Percentiles rank a stretch among this genome's conserved stretches.
These are phyloP conservation scores for Troglohyphantes excavatus DNA, from an alignment of 2,888 invertebrate species.

Conservation along the genomic window DNA sequence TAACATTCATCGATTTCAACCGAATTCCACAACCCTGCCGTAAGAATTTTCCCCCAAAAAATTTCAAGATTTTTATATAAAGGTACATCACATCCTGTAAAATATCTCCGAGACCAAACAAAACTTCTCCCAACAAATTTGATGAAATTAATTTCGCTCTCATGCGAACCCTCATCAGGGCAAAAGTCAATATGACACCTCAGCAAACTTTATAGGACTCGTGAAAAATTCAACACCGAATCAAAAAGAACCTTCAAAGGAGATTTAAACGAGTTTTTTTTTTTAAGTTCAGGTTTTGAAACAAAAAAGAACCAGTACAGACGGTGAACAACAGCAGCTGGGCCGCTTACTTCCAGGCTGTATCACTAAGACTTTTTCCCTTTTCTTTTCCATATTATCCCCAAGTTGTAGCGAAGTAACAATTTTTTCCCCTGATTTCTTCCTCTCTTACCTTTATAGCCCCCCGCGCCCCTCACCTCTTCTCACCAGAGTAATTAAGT, in stretches of 20 bases:
- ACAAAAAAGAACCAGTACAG: slow-evolving; percentile 34
- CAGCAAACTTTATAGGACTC: slow-evolving; percentile 7
- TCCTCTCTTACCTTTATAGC: slow-evolving; percentile 60
- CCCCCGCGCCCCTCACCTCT: slow-evolving; percentile 56
- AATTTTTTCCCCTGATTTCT: slow-evolving; percentile 49
- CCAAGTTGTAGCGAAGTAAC: slow-evolving; percentile 66
- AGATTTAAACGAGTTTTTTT: slow-evolving; percentile 52
- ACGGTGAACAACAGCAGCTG: slow-evolving; percentile 62
- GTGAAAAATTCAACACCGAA: slow-evolving; percentile 54
- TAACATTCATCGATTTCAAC: no score
- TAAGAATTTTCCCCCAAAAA: no score
- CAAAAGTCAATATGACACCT: slow-evolving; percentile 25
- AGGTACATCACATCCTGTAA: no score
- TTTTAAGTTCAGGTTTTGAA: slow-evolving; percentile 39
- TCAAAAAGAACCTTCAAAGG: slow-evolving; percentile 56
- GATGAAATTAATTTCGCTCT: slow-evolving; percentile 43
- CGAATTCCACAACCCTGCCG: no score
- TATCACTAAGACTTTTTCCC: slow-evolving; percentile 68
- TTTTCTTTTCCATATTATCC: slow-evolving; percentile 54
- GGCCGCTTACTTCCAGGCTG: slow-evolving; percentile 39
- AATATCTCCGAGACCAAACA: background rate
- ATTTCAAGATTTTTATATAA: no score
- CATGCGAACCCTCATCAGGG: background rate
- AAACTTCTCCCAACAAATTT: slow-evolving; percentile 28
- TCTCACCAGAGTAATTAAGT: slow-evolving; percentile 77